phyloP scores from a whole-genome alignment of 2,113 vertebrate species.

The Conger conger region DNA sequence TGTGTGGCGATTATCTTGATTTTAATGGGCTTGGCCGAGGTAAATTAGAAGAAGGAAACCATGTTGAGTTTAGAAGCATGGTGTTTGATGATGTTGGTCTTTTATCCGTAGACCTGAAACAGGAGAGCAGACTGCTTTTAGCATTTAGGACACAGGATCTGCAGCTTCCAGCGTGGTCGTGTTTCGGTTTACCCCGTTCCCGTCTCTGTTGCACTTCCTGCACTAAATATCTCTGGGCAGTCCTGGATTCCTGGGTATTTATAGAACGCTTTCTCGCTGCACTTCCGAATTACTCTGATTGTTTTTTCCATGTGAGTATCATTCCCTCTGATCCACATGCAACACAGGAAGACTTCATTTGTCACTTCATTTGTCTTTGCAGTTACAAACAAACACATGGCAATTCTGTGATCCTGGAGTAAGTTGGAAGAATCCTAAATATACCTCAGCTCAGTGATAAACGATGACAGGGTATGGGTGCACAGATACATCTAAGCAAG shows the following conservation, averaged over 20 bases:
- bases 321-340: not conserved
- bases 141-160: not conserved
- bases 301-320: constrained; percentile 20
- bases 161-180: not conserved
- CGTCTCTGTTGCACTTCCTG: constrained; percentile 46
- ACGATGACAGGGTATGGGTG: not conserved
- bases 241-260: constrained; percentile 36
- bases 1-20: not conserved
- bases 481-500: not conserved
- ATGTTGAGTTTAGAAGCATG: not conserved
- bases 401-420: not conserved
- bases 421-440: not conserved
- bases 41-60: not conserved
- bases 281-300: constrained; percentile 28
- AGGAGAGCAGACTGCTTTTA: not conserved
- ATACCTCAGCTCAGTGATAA: not conserved
- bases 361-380: not conserved
- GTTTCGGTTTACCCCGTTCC: constrained; percentile 22
- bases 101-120: not conserved
- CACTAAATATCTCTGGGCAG: constrained; percentile 42
- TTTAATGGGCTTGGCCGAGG: not conserved
- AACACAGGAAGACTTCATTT: not conserved
- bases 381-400: not conserved
- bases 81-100: not conserved
- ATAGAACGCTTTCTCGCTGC: constrained; percentile 24